Conservation (phyloP, 2,888 invertebrate species). For the Therioaphis trifolii region DNA sequence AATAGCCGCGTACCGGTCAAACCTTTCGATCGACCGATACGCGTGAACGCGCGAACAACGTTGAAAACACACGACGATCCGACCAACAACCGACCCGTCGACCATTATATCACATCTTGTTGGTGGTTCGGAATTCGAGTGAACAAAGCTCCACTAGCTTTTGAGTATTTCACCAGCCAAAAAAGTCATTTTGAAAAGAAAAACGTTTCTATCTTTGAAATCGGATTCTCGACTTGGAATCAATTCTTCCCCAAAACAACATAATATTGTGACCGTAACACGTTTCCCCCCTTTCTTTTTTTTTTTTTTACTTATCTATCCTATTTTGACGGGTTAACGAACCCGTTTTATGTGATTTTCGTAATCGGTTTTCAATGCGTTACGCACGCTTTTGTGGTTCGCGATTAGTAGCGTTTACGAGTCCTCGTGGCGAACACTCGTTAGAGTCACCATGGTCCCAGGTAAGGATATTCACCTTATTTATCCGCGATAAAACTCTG, state of each 20-base stretch:
- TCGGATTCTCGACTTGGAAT: no score
- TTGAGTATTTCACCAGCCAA: no score
- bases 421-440: background rate
- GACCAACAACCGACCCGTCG: no score
- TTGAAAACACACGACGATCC: background rate
- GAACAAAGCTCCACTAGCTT: no score
- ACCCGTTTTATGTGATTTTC: constrained; percentile 31
- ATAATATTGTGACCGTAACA: no score
- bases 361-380: constrained; percentile 39
- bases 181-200: no score
- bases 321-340: constrained; percentile 32
- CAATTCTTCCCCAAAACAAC: no score
- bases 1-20: background rate
- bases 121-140: no score
- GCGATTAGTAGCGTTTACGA: constrained; percentile 24
- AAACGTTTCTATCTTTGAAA: no score
- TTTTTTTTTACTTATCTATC: background rate
- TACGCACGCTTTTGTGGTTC: background rate
- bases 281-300: background rate
- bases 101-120: no score
- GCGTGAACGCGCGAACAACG: background rate
- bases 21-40: background rate
- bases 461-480: background rate
- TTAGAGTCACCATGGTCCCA: background rate
- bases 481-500: background rate